Conservation (phyloP, 2,888 invertebrate species). For the Octodonta nipae region DNA sequence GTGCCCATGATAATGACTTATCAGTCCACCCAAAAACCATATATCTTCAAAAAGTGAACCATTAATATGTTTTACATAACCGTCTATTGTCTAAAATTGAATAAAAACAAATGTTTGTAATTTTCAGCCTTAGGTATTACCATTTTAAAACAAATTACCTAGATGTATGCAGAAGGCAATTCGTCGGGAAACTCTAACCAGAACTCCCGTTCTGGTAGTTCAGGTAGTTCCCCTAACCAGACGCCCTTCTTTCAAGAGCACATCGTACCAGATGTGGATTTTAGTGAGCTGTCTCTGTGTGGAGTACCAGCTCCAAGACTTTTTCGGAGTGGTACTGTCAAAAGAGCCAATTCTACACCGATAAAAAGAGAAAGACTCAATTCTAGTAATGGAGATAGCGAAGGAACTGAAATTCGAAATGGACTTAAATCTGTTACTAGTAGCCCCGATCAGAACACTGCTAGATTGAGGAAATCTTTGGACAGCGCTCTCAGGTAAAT, state of each 20-base stretch:
- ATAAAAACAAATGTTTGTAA: too few relatives aligned
- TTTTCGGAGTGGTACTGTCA: conserved; percentile 30
- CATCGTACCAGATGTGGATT: conserved; percentile 13
- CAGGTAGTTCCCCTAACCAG: conserved; percentile 25
- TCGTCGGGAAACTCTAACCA: too few relatives aligned
- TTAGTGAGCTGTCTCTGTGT: conserved; percentile 25
- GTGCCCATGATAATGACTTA: too few relatives aligned
- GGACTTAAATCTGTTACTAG: conserved; percentile 5
- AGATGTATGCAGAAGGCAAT: too few relatives aligned
- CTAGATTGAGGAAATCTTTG: conserved; percentile 15
- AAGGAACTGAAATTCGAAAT: conserved; percentile 9
- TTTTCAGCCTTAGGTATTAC: too few relatives aligned
- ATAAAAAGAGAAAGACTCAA: conserved; percentile 17
- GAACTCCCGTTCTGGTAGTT: conserved; percentile 29
- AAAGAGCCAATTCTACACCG: conserved; percentile 23
- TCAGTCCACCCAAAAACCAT: too few relatives aligned
- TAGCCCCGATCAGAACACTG: conserved; percentile 13
- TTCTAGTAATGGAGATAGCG: conserved; percentile 5
- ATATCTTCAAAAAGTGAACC: too few relatives aligned
- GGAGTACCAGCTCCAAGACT: conserved; percentile 25
- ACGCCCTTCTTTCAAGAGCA: conserved; percentile 25
- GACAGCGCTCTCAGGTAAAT: conserved; percentile 17
- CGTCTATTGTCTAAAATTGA: too few relatives aligned
- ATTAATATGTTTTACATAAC: too few relatives aligned
- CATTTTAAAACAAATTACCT: too few relatives aligned